Base-by-base conservation (phyloP, 2,113 vertebrate genomes). In the Irena cyanogastra region DNA sequence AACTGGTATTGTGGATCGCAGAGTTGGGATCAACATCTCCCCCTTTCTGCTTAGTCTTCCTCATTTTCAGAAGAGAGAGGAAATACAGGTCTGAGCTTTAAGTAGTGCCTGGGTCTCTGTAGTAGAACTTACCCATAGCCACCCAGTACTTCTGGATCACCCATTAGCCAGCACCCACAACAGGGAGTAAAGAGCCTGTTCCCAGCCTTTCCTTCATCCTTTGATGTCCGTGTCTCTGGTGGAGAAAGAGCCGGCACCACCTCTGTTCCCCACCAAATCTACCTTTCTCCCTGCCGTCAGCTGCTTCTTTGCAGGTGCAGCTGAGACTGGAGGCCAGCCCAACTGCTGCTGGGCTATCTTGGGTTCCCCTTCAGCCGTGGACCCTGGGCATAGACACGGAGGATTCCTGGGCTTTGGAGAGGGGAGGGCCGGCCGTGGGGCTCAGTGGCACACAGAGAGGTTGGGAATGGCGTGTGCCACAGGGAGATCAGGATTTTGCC, bases 391-490 rank as follows among this genome's bases (percentile, higher is more conserved):
- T 16, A 20, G 27, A 60, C 35, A 56, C 16, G 54, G 61, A 44
- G 35, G 11, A 37, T 59, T 74, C 31, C 54, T 28, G 37, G 52
- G 23, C 61, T 91, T 87, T 84, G 56, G 52, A 2, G 3, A 74
- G 41, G 26, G 18, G 14, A 71, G 14, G 39, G 12, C 35, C 30
- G 75, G 35, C 47, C 0, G 0, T 28, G 20, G 27, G 23, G 42
- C 56, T 59, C 52, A 3, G 26, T 26, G 35, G 22, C 60, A 59
- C 8, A 17, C 0, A 1, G 33, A 35, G 66, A 71, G 45, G 7
- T 13, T 52, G 39, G 54, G 28, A 91, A 45, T 0, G 0, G 26
- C 0, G 0, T 2, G 2, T 42, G 59, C 3, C 0, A 31, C 0
- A 0, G 30, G 35, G 35, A 72, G 35, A 64, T 61, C 14, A 37